phyloP scores from a whole-genome alignment of 2,113 vertebrate species.

The Aphelocoma coerulescens region DNA sequence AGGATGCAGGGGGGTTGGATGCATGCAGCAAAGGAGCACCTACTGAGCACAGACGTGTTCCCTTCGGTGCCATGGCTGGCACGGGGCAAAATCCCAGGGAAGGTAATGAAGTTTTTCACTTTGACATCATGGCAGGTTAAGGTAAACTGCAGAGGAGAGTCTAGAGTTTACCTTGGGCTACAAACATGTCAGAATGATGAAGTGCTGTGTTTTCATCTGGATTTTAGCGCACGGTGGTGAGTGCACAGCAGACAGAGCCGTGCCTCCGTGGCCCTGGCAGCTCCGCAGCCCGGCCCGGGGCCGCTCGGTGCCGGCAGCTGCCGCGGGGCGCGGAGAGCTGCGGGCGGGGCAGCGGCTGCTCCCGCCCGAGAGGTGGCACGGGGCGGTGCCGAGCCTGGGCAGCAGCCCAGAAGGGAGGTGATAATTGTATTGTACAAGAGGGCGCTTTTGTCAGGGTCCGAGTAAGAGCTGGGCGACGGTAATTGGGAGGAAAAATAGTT shows the following conservation, averaged over 20 bases:
- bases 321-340: neutral
- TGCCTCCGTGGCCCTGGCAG: neutral
- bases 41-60: neutral
- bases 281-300: no score
- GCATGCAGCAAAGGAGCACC: neutral
- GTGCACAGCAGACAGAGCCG: no score
- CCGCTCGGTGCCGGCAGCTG: neutral
- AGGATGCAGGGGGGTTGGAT: neutral
- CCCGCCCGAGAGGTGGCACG: neutral
- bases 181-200: neutral
- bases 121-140: neutral
- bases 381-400: neutral
- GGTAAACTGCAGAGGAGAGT: neutral
- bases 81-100: neutral
- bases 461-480: neutral
- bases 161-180: neutral
- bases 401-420: neutral
- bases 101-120: neutral
- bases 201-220: neutral
- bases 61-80: neutral
- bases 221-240: neutral
- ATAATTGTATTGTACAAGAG: neutral
- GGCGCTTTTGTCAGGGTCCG: neutral
- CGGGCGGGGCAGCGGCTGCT: neutral
- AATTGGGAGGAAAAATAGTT: neutral